Percentiles rank a stretch among this genome's conserved stretches.
Conservation (phyloP, 2,113 vertebrate genomes). For the Sceloporus undulatus region DNA sequence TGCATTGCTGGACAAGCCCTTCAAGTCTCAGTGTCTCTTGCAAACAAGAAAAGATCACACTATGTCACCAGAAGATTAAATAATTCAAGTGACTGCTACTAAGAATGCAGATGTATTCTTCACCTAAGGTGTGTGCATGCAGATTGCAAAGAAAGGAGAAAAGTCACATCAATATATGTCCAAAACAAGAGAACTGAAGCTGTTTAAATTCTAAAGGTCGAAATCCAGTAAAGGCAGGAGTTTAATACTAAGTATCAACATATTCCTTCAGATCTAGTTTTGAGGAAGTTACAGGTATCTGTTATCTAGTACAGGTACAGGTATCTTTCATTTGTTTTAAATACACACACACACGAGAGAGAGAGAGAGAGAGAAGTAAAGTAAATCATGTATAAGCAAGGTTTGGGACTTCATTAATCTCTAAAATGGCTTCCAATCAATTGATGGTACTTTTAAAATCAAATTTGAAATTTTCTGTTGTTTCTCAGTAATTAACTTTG, state of each 20-base stretch:
- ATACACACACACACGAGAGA: neutral
- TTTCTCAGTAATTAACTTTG: neutral
- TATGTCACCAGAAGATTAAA: constrained; percentile 1
- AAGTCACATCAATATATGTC: neutral
- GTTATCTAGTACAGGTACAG: no score
- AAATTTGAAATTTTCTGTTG: neutral
- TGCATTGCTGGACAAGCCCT: neutral
- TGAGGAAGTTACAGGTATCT: neutral
- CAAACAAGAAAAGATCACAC: neutral
- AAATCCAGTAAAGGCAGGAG: neutral
- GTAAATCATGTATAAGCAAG: neutral
- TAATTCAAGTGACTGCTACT: neutral
- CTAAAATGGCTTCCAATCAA: neutral
- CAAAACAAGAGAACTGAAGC: neutral
- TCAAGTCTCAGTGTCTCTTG: neutral
- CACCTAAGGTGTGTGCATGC: neutral
- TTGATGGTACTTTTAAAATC: neutral
- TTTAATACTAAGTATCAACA: no score
- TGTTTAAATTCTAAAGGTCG: neutral
- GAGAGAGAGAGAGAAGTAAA: neutral
- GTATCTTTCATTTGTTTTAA: no score
- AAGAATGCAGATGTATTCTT: neutral
- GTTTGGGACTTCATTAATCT: neutral
- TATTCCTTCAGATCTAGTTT: neutral
- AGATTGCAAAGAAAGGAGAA: neutral